Base-by-base conservation (phyloP, 1,140 invertebrate genomes). In the Drosophila oshimai region DNA sequence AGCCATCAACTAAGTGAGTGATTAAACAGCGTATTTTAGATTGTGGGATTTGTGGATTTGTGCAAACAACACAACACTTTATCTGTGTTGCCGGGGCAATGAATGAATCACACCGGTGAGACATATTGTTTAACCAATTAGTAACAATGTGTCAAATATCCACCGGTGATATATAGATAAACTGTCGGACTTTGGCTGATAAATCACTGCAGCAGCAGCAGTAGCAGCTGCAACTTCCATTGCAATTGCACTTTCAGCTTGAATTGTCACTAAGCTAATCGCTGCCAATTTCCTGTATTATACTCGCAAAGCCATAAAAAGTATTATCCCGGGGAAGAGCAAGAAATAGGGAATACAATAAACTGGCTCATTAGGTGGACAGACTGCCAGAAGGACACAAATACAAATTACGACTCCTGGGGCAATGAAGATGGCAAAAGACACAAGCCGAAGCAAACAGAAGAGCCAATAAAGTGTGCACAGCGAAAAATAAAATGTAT, bases 81-180 rank as follows among this genome's bases (percentile, higher is more conserved):
- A 50, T 50, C 46, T 60, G 17, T 13, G 67, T 22, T 24, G 20
- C 44, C 39, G 31, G 42, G 33, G 20, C 28, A n/a, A n/a, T 49
- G 41, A 39, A 70, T 70, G 64, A 68, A 54, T 68, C 64, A 62
- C 62, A 65, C 67, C n/a, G 41, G 37, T 74, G 75, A 74, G 73
- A 71, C 80, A 84, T 71, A 57, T 83, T 83, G 70, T 86, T 79
- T 86, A 74, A 61, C 74, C 72, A 73, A 83, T 83, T 83, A 83
- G 80, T 79, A 79, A 86, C 54, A 54, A 86, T 64, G 79, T 83
- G 79, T 83, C 74, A 86, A 86, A 74, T 84, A 62, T 81, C 58
- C 28, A 53, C 49, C 55, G 58, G 29, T 53, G 57, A 57, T 67
- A 36, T 74, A 51, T 61, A 47, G 60, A 34, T 61, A 57, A 61